Conservation (phyloP, 2,113 vertebrate genomes). For the Cochlearius cochlearius region DNA sequence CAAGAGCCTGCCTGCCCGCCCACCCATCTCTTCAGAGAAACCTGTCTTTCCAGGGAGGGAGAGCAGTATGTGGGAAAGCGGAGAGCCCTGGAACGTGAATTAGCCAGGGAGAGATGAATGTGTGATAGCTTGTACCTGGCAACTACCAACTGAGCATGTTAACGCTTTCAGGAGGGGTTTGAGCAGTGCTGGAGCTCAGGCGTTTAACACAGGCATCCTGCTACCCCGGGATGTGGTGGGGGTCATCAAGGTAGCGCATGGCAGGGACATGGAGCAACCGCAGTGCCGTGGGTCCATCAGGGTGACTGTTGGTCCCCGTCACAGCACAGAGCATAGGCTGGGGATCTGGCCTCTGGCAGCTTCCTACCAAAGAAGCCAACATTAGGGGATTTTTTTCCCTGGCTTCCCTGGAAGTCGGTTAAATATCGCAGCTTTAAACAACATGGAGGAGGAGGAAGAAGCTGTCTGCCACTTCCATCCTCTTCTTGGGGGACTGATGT, state of each 20-base stretch:
- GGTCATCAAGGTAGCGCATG: background rate
- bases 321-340: background rate
- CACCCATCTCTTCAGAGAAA: constrained; percentile 36
- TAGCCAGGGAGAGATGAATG: constrained; percentile 63
- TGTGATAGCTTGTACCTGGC: constrained; percentile 66
- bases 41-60: constrained; percentile 67
- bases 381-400: background rate
- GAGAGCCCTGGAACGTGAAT: constrained; percentile 52
- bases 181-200: background rate
- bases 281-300: fast-evolving
- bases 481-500: background rate
- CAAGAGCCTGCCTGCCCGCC: background rate
- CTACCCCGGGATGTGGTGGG: background rate
- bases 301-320: background rate
- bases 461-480: background rate
- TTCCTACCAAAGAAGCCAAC: background rate
- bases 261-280: background rate
- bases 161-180: constrained; percentile 41
- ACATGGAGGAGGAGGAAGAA: background rate
- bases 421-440: background rate
- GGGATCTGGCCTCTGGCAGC: background rate
- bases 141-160: constrained; percentile 1
- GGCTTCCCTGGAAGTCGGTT: background rate
- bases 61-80: constrained; percentile 59
- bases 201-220: background rate